Base-by-base conservation (phyloP, 2,888 invertebrate genomes). In the Scaptomyza reducta region DNA sequence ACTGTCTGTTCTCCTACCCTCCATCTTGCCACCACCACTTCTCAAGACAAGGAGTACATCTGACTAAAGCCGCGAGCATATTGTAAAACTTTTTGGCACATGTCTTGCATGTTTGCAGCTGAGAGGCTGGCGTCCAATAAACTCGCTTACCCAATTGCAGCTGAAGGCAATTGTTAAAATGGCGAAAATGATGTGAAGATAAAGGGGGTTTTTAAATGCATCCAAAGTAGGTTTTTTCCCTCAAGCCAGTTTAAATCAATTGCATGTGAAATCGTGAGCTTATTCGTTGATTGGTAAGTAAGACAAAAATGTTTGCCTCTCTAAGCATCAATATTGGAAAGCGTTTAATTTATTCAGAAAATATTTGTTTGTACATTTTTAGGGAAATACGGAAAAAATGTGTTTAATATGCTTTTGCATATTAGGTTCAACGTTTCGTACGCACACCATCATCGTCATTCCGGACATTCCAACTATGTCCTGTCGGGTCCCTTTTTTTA, bases 51-150 rank as follows among this genome's bases (percentile, higher is more conserved):
- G 13, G 18, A 33, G 33, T 60, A 57, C 56, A 46, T 60, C 50
- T 46, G 71, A 42, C 51, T 56, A 51, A 62, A 67, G 78, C 87
- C 78, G 72, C 80, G 70, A 80, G 87, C 82, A 76, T 82, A 84
- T 85, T 84, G 87, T 80, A 74, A 86, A 85, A 87, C 85, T 85
- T 83, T 86, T 76, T 85, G 87, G 84, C 84, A 85, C 87, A 84
- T 84, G 84, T 80, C 84, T 87, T 80, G 85, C 68, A 74, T 85
- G 81, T 74, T 81, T 83, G 76, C 72, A 77, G 67, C 65, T 70
- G 64, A 55, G 58, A 54, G 51, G 74, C 63, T 64, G 63, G 56
- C 59, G 50, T 64, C 61, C 74, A 64, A 59, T 42, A 45, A 64
- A 76, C 58, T 54, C 65, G 63, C 69, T 75, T 67, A 63, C 47